Percentiles rank a stretch among this genome's conserved stretches.
Evolutionary conservation across 2,797 vertebrate species (phyloP).

Genomic region (Enteromius viviparus): DNA sequence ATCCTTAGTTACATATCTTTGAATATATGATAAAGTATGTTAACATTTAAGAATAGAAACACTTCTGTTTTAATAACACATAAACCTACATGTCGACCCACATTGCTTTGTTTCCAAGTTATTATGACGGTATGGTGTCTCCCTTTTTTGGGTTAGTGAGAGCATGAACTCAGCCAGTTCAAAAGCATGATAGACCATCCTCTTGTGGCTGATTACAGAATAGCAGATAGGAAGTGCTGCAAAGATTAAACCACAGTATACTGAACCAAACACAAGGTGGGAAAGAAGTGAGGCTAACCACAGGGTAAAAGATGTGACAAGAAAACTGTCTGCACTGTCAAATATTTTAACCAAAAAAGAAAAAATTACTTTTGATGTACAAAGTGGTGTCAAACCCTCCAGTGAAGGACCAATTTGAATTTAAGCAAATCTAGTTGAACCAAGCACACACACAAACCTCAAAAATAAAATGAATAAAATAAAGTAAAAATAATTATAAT

Average conservation of each 20-base stretch:
- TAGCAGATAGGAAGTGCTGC: slow-evolving; percentile 48
- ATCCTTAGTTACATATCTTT: neutral
- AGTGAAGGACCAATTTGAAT: neutral
- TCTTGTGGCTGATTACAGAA: slow-evolving; percentile 70
- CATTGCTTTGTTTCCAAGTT: slow-evolving; percentile 20
- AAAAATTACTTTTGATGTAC: neutral
- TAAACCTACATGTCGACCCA: slow-evolving; percentile 4
- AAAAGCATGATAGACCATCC: slow-evolving; percentile 63
- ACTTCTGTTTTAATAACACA: neutral
- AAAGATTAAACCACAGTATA: neutral
- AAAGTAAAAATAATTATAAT: too few relatives aligned
- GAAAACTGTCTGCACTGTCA: neutral
- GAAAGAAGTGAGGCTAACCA: neutral
- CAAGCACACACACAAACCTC: neutral
- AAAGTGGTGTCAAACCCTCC: neutral
- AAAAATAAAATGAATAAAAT: neutral
- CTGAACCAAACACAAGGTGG: neutral
- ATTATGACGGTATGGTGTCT: neutral
- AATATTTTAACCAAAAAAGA: neutral
- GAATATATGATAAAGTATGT: neutral
- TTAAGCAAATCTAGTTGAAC: neutral
- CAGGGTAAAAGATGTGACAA: neutral
- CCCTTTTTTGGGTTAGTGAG: neutral
- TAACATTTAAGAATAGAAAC: neutral
- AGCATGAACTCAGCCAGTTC: neutral